Evolutionary conservation across 2,888 invertebrate species (phyloP).

Genomic region (Luperina nickerlii): DNA sequence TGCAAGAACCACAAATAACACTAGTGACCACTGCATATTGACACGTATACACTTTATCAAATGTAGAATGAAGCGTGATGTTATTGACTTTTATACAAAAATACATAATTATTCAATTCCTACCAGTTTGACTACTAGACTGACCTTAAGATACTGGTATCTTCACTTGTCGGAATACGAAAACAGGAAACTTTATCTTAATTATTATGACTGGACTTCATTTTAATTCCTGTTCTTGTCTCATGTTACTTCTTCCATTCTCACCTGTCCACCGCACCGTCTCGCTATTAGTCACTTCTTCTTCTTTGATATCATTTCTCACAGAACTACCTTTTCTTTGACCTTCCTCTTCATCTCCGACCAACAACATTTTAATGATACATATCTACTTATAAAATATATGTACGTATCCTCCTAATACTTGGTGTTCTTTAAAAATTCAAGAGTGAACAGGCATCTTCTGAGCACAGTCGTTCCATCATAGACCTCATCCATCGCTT

Average conservation of each 20-base stretch:
- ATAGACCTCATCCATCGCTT: too few species aligned
- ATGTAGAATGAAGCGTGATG: neutral
- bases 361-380: neutral
- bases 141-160: conserved; percentile 20
- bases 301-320: neutral
- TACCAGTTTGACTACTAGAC: neutral
- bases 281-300: neutral
- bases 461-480: too few species aligned
- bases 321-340: neutral
- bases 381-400: too few species aligned
- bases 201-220: neutral
- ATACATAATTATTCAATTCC: conserved; percentile 1
- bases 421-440: neutral
- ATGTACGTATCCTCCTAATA: neutral
- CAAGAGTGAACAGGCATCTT: too few species aligned
- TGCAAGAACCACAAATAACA: neutral
- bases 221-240: neutral
- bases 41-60: conserved; percentile 2
- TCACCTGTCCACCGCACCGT: too few species aligned
- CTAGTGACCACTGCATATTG: conserved; percentile 10
- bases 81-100: neutral
- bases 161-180: neutral
- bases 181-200: neutral
- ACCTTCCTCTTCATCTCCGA: neutral
- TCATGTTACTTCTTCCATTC: neutral